Conservation (phyloP, 2,113 vertebrate species). For the Gnathonemus echidnorhynchus region DNA sequence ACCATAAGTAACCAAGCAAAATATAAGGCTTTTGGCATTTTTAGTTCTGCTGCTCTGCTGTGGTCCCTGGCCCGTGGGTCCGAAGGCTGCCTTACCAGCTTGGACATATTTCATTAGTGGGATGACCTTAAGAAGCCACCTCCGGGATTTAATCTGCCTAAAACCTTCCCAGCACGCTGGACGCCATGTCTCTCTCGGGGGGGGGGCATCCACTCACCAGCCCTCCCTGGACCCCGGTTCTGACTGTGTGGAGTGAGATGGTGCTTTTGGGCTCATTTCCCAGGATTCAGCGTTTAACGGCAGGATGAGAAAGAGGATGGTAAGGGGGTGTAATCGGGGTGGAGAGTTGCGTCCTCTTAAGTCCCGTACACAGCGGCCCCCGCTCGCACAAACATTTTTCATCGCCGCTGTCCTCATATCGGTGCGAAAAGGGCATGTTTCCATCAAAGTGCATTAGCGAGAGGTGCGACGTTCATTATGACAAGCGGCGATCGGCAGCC, state of each 20-base stretch:
- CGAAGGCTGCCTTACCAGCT: conserved; percentile 72
- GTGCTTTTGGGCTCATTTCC: not conserved
- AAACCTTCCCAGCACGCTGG: conserved; percentile 48
- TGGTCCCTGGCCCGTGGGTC: conserved; percentile 66
- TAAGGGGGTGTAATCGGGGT: not conserved
- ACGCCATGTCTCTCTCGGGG: not conserved
- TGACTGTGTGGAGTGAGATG: not conserved
- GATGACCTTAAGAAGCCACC: conserved; percentile 73
- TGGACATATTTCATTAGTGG: conserved; percentile 82
- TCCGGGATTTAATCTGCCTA: conserved; percentile 68
- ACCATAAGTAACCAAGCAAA: too few relatives aligned
- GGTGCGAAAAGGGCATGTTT: not conserved
- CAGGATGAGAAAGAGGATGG: not conserved
- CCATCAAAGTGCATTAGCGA: not conserved
- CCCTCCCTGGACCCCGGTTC: not conserved
- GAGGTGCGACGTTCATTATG: not conserved
- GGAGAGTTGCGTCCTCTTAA: not conserved
- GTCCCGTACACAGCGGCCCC: not conserved
- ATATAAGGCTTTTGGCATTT: too few relatives aligned
- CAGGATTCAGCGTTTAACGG: not conserved
- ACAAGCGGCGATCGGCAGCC: not conserved
- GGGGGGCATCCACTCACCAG: not conserved
- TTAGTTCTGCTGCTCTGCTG: conserved; percentile 63
- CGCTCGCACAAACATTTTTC: not conserved
- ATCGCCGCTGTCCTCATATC: not conserved